Conservation (phyloP, 2,888 invertebrate species). For the Agrenia bidenticulata region DNA sequence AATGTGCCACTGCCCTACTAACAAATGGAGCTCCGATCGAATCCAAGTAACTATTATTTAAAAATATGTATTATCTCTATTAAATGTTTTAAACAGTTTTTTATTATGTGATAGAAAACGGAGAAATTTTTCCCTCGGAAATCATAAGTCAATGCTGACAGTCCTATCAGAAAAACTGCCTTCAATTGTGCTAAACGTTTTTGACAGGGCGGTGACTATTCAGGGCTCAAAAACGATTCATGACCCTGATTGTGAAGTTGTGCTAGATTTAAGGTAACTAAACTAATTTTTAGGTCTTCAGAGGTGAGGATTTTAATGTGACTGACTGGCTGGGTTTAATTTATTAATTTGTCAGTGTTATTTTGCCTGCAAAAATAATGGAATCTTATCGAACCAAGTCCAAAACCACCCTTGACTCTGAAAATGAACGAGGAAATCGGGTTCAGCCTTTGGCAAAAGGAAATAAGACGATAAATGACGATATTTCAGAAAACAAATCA, state of each 20-base stretch:
- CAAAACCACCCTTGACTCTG: not conserved
- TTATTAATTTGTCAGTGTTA: not conserved
- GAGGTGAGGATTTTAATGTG: no score
- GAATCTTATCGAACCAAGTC: not conserved
- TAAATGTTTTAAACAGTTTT: not conserved
- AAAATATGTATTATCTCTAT: not conserved
- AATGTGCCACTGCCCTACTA: slow-evolving; percentile 31
- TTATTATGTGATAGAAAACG: not conserved
- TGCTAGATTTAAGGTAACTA: slow-evolving; percentile 37
- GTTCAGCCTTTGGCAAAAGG: not conserved
- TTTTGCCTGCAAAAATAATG: slow-evolving; percentile 3
- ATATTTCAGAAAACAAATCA: no score
- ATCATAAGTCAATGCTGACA: slow-evolving; percentile 29
- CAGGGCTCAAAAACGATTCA: slow-evolving; percentile 18
- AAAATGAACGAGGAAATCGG: not conserved
- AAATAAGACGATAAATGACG: no score
- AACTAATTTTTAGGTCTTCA: no score
- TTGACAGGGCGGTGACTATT: slow-evolving; percentile 32
- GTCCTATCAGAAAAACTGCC: slow-evolving; percentile 34
- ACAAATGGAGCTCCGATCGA: slow-evolving; percentile 37
- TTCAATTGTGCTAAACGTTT: slow-evolving; percentile 29
- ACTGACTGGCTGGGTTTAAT: no score
- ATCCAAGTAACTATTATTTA: slow-evolving; percentile 20
- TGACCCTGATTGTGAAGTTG: slow-evolving; percentile 33
- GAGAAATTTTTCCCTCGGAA: slow-evolving; percentile 11